A percentile compares a stretch with the other conserved stretches of the same genome.
phyloP scores from a whole-genome alignment of 1,140 invertebrate species.

The Ganaspis sp. region DNA sequence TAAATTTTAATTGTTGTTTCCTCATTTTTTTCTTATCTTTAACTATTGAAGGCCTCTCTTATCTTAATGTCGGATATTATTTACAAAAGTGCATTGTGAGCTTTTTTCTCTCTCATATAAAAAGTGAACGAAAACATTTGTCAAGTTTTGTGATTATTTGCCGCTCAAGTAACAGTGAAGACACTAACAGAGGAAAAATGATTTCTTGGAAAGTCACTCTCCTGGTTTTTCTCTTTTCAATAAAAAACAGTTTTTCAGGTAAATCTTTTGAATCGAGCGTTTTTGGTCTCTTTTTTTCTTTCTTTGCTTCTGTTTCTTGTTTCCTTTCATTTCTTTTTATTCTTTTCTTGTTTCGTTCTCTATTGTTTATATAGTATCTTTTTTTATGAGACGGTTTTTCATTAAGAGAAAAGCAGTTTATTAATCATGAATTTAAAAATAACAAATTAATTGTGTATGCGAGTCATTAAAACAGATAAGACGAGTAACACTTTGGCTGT shows the following conservation, averaged over 20 bases:
- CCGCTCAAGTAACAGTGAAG: no score
- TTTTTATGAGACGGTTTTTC: no score
- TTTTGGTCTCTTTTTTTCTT: not conserved
- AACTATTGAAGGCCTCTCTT: not conserved
- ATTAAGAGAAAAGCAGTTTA: no score
- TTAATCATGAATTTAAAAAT: no score
- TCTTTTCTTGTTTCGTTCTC: no score
- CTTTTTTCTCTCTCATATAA: not conserved
- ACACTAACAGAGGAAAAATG: not conserved
- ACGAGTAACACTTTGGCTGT: not conserved
- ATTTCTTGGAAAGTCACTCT: not conserved
- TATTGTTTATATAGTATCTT: no score
- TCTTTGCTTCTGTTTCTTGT: no score
- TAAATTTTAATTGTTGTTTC: not conserved
- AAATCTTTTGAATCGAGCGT: not conserved
- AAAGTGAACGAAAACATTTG: not conserved
- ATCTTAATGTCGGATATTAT: not conserved
- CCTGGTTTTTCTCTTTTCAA: not conserved
- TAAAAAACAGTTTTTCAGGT: not conserved
- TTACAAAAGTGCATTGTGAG: not conserved
- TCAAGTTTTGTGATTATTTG: not conserved
- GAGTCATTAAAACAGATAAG: not conserved
- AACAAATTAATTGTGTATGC: constrained; percentile 4
- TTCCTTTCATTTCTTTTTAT: no score
- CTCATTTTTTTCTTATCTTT: not conserved